A percentile compares a stretch with the other conserved stretches of the same genome.
Conservation (phyloP, 2,797 vertebrate genomes). For the Mormyrops attenuatus region DNA sequence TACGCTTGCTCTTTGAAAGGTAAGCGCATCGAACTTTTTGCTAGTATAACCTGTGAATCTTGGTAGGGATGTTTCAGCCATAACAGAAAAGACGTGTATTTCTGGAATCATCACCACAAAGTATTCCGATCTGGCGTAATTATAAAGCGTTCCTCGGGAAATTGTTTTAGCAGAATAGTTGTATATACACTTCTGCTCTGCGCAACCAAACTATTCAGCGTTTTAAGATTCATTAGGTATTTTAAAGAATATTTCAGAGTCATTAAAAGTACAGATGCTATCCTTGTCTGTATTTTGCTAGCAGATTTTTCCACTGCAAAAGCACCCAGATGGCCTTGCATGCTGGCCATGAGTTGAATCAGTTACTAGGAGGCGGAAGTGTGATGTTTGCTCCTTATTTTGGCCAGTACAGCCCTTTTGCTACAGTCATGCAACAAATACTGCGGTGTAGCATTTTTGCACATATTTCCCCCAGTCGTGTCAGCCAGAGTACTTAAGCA, state of each 20-base stretch:
- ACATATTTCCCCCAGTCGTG: not conserved
- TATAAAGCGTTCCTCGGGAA: not conserved
- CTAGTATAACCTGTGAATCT: not conserved
- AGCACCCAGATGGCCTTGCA: constrained; percentile 20
- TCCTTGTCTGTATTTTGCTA: constrained; percentile 4
- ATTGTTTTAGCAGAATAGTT: not conserved
- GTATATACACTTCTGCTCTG: not conserved
- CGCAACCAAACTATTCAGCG: not conserved
- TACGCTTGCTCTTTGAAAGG: constrained; percentile 73
- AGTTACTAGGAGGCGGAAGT: constrained; percentile 26
- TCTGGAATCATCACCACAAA: not conserved
- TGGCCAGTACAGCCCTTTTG: not conserved
- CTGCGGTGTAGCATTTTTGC: not conserved
- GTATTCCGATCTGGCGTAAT: not conserved
- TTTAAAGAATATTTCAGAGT: not conserved
- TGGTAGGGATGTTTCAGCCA: not conserved
- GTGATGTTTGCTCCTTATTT: constrained; percentile 15
- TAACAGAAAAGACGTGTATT: not conserved
- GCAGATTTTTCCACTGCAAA: constrained; percentile 3
- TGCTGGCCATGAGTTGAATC: constrained; percentile 16
- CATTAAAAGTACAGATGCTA: not conserved
- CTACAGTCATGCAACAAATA: not conserved
- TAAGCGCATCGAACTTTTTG: constrained; percentile 39
- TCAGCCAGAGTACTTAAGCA: not conserved
- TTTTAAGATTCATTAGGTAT: not conserved